Percentiles rank a stretch among this genome's conserved stretches.
These are phyloP conservation scores for Ectobius pallidus DNA, from an alignment of 2,888 invertebrate genomes.

Conservation along the genomic window DNA sequence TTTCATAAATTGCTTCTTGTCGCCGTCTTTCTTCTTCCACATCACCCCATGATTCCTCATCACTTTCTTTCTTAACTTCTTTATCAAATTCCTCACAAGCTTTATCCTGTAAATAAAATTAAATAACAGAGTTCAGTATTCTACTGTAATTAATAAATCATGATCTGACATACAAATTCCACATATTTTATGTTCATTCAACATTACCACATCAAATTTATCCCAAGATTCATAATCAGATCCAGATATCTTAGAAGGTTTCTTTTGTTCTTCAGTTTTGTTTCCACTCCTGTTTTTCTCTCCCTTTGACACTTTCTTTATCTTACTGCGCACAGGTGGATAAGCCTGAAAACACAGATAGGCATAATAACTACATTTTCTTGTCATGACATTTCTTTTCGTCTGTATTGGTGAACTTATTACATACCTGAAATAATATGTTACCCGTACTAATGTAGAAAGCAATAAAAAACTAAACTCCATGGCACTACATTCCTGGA, in stretches of 20 bases:
- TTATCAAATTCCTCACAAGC: slow-evolving; percentile 67
- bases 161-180: too few species aligned
- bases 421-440: too few species aligned
- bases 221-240: slow-evolving; percentile 78
- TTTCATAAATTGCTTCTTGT: slow-evolving; percentile 68
- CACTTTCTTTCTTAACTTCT: slow-evolving; percentile 29
- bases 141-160: too few species aligned
- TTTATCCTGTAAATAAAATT: slow-evolving; percentile 60
- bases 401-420: too few species aligned
- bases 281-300: slow-evolving; percentile 46
- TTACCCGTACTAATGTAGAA: too few species aligned
- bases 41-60: slow-evolving; percentile 49
- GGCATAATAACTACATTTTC: not conserved
- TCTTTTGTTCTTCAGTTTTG: slow-evolving; percentile 44
- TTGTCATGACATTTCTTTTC: too few species aligned
- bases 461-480: too few species aligned
- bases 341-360: slow-evolving; percentile 54
- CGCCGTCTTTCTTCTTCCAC: slow-evolving; percentile 48
- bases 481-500: too few species aligned
- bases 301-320: slow-evolving; percentile 48
- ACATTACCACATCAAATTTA: slow-evolving; percentile 78
- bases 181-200: too few species aligned
- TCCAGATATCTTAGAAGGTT: slow-evolving; percentile 60
- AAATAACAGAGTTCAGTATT: too few species aligned
- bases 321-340: slow-evolving; percentile 62